Base-by-base conservation (phyloP, 2,113 vertebrate genomes). In the Corvus hawaiiensis region DNA sequence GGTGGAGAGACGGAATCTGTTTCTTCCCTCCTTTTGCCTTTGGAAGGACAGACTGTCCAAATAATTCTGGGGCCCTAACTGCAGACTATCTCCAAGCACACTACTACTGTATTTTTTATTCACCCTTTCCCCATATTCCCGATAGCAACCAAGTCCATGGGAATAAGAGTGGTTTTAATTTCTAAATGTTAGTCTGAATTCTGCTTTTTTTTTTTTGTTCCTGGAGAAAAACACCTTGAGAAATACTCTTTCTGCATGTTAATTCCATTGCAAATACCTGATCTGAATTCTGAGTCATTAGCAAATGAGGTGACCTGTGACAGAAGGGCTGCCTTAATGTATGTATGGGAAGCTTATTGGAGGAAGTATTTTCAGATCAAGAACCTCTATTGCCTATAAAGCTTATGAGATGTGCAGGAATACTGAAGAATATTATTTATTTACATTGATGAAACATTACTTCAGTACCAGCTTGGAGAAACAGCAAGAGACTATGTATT, bases 241-340 rank as follows among this genome's bases (percentile, higher is more conserved):
- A 97, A 96, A 92, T 28, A 48, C 72, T 91, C 86, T 66, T 71
- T 84, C 48, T 71, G 64, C 79, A 89, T 95, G 91, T 76, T 96
- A 94, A 97, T 96, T 96, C 96, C 64, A 94, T 72, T 91, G 94
- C 94, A 97, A 93, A 95, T 84, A 97, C 91, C 94, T 96, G 93
- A 96, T 94, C 78, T 95, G 97, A 97, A 97, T 96, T 94, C 86
- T 63, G 86, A 97, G 84, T 87, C 92, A 97, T 96, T 87, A 97
- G 88, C 78, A 97, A 94, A 96, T 84, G 46, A 59, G 64, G 64
- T 94, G 95, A 97, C 96, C 96, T 97, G 69, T 7, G 64, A 95
- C 33, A 92, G 92, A 96, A 95, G 91, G 76, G 96, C 94, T 97
- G 84, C 87, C 93, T 95, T 93, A 92, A 87, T 76, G 91, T 24